Conservation (phyloP, 2,888 invertebrate species). For the Isoperla grammatica region DNA sequence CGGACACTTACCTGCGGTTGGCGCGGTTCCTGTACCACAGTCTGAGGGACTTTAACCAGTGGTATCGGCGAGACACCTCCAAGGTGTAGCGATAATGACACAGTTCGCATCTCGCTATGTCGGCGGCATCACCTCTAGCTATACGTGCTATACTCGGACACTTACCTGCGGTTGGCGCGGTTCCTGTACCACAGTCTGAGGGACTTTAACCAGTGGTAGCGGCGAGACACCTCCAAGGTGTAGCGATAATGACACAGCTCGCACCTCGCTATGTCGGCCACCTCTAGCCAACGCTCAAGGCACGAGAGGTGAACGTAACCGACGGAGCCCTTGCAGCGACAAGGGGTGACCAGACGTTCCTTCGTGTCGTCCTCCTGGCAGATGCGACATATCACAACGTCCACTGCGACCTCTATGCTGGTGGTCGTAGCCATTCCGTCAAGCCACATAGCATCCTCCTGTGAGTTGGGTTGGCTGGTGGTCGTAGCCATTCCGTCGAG, state of each 20-base stretch:
- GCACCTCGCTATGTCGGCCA: neutral
- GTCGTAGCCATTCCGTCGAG: no score
- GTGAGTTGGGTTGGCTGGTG: no score
- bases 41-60: no score
- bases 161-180: neutral
- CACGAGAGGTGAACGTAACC: neutral
- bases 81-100: no score
- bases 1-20: neutral
- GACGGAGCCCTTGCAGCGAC: neutral
- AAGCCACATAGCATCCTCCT: no score
- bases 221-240: constrained; percentile 33
- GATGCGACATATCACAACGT: neutral
- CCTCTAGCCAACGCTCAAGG: constrained; percentile 8
- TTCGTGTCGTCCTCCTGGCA: neutral
- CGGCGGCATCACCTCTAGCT: no score
- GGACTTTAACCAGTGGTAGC: neutral
- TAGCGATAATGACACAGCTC: constrained; percentile 5
- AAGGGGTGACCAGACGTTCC: neutral
- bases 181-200: neutral
- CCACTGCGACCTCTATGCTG: no score
- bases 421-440: no score
- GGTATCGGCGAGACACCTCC: no score
- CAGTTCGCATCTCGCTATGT: no score
- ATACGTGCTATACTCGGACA: no score
- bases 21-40: no score